These are phyloP conservation scores for Cerastis leucographa DNA, from an alignment of 2,888 invertebrate species.

Conservation along the genomic window DNA sequence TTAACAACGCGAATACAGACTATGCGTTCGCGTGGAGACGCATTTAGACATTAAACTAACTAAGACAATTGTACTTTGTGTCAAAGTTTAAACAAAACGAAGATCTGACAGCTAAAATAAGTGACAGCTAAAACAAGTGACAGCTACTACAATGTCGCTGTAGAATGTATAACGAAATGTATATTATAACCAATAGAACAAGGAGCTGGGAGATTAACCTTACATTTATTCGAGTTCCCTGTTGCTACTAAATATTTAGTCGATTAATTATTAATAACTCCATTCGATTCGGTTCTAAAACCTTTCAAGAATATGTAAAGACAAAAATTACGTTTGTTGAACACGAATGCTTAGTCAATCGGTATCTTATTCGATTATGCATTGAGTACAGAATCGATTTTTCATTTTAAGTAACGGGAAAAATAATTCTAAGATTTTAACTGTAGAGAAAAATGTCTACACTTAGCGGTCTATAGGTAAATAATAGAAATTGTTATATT, in stretches of 20 bases:
- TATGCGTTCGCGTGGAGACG: constrained; percentile 38
- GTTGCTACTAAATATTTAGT: constrained; percentile 41
- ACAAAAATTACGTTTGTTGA: neutral
- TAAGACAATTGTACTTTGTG: constrained; percentile 55
- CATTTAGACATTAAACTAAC: constrained; percentile 49
- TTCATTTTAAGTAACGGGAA: constrained; percentile 31
- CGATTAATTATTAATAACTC: constrained; percentile 32
- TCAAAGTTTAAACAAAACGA: constrained; percentile 58
- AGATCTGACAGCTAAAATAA: constrained; percentile 60
- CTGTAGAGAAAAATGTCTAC: constrained; percentile 66
- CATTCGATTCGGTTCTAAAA: neutral
- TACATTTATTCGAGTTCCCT: constrained; percentile 43
- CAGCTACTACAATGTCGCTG: constrained; percentile 26
- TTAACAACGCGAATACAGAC: constrained; percentile 22
- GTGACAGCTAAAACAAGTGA: constrained; percentile 27
- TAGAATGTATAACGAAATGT: constrained; percentile 56
- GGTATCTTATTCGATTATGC: constrained; percentile 19
- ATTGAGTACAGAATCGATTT: constrained; percentile 26
- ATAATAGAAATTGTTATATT: constrained; percentile 82
- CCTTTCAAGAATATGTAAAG: neutral
- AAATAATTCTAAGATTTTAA: constrained; percentile 67
- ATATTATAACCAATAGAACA: constrained; percentile 61
- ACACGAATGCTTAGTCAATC: neutral
- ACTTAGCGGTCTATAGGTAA: constrained; percentile 75
- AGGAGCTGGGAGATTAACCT: constrained; percentile 51